Base-by-base conservation (phyloP, 2,113 vertebrate genomes). In the Muntiacus muntjak region DNA sequence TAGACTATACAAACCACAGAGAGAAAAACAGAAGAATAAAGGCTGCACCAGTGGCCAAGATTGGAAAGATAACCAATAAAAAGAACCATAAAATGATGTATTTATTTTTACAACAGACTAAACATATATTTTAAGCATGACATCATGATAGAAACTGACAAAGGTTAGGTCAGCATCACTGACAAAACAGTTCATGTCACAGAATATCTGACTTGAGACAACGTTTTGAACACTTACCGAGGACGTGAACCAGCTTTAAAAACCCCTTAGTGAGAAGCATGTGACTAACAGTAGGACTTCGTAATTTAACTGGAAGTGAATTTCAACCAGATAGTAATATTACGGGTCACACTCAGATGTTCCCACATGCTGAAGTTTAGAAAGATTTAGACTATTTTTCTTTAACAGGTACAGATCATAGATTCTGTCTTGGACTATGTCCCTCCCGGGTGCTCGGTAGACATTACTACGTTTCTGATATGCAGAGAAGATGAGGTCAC, bases 301-400 rank as follows among this genome's bases (percentile, higher is more conserved):
- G 33, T 96, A 97, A 98, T 97, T 97, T 97, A 97, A 74, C 87
- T 82, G 62, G 91, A 96, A 97, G 96, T 97, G 91, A 54, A 87
- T 96, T 97, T 95, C 93, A 96, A 95, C 89, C 71, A 74, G 30
- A 43, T 62, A 47, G 62, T 50, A 87, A 97, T 96, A 94, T 91
- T 93, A 50, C 95, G 92, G 62, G 94, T 87, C 93, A 89, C 83
- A 94, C n/a, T 64, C 93, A 95, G 85, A 93, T 92, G 95, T 47
- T 96, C 86, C 86, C 23, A 0, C 45, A 52, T 86, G 78, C 83
- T 95, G 33, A 96, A 92, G 87, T 97, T 97, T 67, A 95, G 87
- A 97, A 97, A 87, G 79, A 74, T 95, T 98, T 95, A 95, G 84
- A 52, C 87, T 94, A 83, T 79, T 90, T 45, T 94, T 96, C 43